Conservation (phyloP, 2,113 vertebrate genomes). For the Carettochelys insculpta region DNA sequence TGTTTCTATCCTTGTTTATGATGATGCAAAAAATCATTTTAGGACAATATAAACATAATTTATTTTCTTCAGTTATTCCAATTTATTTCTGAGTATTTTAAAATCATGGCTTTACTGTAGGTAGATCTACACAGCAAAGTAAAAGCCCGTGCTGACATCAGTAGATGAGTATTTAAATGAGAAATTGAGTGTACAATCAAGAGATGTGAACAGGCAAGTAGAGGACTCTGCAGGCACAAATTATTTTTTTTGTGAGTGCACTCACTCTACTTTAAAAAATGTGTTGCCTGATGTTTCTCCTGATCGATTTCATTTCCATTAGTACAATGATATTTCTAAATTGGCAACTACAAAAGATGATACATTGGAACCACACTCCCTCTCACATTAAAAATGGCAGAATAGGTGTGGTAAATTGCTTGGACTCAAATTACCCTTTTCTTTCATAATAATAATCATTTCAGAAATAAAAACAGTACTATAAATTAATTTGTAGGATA, state of each 20-base stretch:
- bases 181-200: constrained; percentile 32
- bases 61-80: background rate
- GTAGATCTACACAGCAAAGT: too few relatives aligned
- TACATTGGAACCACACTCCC: background rate
- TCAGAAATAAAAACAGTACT: background rate
- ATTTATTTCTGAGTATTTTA: background rate
- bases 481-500: background rate
- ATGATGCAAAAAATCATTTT: constrained; percentile 11
- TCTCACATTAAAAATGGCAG: constrained; percentile 16
- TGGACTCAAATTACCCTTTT: background rate
- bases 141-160: too few relatives aligned
- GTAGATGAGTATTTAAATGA: constrained; percentile 9
- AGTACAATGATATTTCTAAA: constrained; percentile 14
- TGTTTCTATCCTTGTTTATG: background rate
- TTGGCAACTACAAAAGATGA: constrained; percentile 7
- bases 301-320: constrained; percentile 48
- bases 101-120: background rate
- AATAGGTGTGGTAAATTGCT: background rate
- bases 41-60: background rate
- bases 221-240: background rate
- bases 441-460: background rate
- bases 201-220: constrained; percentile 42
- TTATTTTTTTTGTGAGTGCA: constrained; percentile 22
- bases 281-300: background rate
- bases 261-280: constrained; percentile 17